Evolutionary conservation across 2,797 vertebrate genomes (phyloP), one percentile per base, ranked within the genome.

Genomic region (Oceanodroma leucorhoa): DNA sequence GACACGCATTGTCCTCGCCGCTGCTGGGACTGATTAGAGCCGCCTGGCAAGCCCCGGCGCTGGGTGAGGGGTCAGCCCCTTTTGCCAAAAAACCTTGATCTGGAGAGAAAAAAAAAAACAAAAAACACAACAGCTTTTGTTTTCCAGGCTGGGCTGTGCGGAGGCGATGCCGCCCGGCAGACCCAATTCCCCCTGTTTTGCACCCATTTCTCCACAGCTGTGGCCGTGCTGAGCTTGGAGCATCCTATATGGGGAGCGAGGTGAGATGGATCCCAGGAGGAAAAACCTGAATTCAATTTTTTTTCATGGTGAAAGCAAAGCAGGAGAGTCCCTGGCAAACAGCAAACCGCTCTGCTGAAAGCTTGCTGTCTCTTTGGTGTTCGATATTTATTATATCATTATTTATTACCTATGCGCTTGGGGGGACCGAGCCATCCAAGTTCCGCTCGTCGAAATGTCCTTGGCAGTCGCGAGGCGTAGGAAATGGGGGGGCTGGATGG

Each of bases 1-100:
- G 94, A 93, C 81, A 95, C 86, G 89, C 89, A 90, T 94, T 95
- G 94, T 94, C 96, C 94, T 95, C 54, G 20, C 83, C 30, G 84
- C 83, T 90, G 90, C 96, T 95, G 95, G 96, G 96, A 94, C 90
- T 94, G 86, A 95, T 96, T 95, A 95, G 93, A 72, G 88, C 87
- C 3, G 88, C 95, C 95, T 88, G 95, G 95, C 90, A 69, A 87
- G 69, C 27, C 71, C 43, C 51, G 8, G 11, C 7, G 86, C 92
- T 96, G 96, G 95, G 95, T 95, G 96, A 96, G 92, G 93, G 93
- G 95, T 87, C 94, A 30, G 43, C 87, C 82, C 87, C 57, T 61
- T 57, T 11, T 91, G 93, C 93, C 95, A 94, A 94, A 96, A 95
- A 92, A 2, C 61, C 84, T 81, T 53, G 1, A 76, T 64, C 78